Evolutionary conservation across 2,113 vertebrate genomes (phyloP).

Genomic region (Asarcornis scutulata): DNA sequence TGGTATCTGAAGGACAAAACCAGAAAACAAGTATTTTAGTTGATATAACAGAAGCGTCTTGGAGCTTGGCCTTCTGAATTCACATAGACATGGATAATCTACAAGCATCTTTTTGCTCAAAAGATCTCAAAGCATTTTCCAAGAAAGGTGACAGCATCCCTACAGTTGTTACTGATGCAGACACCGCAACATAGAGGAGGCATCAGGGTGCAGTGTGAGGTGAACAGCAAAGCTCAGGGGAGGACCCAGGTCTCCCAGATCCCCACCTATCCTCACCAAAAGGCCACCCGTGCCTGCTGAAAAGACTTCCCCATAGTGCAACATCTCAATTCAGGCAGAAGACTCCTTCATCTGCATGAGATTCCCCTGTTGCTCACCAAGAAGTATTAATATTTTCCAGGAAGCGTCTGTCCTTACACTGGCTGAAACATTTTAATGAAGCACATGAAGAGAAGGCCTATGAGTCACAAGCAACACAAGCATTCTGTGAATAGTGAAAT

Average conservation of each 20-base stretch:
- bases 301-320: neutral
- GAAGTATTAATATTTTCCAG: neutral
- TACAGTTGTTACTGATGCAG: neutral
- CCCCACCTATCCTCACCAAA: neutral
- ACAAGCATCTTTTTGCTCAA: neutral
- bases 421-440: neutral
- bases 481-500: neutral
- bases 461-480: neutral
- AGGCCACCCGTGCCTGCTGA: neutral
- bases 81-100: neutral
- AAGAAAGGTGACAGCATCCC: neutral
- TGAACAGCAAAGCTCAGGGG: neutral
- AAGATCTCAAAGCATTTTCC: neutral
- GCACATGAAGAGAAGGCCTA: neutral
- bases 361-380: neutral
- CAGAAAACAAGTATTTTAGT: neutral
- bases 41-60: neutral
- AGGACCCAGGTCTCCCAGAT: neutral
- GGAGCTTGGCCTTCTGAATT: neutral
- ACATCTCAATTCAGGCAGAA: neutral
- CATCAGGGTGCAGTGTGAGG: neutral
- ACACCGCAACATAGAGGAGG: neutral
- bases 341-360: neutral
- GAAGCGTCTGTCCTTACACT: neutral
- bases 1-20: slow-evolving; percentile 87